These are phyloP conservation scores for Pantelozetes paolii DNA, from an alignment of 2,888 invertebrate genomes.

Conservation along the genomic window DNA sequence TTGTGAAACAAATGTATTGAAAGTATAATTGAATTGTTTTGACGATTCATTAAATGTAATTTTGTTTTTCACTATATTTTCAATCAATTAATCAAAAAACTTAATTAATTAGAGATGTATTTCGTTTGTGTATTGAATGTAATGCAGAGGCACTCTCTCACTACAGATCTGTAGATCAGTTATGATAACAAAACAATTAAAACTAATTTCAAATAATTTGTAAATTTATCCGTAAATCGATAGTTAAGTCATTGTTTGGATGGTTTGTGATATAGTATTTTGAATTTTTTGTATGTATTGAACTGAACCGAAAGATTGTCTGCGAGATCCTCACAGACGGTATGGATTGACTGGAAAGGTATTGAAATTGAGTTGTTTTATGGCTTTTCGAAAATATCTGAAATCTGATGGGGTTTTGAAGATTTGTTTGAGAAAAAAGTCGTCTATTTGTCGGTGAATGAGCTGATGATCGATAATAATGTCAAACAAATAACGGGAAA, in stretches of 20 bases:
- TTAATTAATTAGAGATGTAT: constrained; percentile 22
- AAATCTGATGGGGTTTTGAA: not conserved
- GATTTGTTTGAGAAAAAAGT: not conserved
- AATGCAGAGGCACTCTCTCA: constrained; percentile 35
- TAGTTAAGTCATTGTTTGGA: not conserved
- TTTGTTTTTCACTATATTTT: too few relatives aligned
- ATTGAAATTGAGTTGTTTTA: too few relatives aligned
- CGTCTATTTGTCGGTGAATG: constrained; percentile 3
- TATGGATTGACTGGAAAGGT: too few relatives aligned
- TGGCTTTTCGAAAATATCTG: too few relatives aligned
- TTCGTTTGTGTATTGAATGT: constrained; percentile 23
- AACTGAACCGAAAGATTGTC: too few relatives aligned
- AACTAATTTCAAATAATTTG: not conserved
- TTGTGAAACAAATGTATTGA: not conserved
- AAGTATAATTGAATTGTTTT: not conserved
- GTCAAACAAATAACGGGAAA: constrained; percentile 23
- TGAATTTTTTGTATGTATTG: too few relatives aligned
- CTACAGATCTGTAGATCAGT: constrained; percentile 38
- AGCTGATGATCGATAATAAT: constrained; percentile 1
- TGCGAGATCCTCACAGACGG: too few relatives aligned
- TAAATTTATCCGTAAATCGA: not conserved
- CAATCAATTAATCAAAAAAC: constrained; percentile 1
- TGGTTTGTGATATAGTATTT: not conserved
- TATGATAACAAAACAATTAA: constrained; percentile 1
- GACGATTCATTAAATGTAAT: constrained; percentile 17